Evolutionary conservation across 2,797 vertebrate species (phyloP), one percentile per base, ranked within the genome.

Genomic region (Bryconaethiops microstoma): DNA sequence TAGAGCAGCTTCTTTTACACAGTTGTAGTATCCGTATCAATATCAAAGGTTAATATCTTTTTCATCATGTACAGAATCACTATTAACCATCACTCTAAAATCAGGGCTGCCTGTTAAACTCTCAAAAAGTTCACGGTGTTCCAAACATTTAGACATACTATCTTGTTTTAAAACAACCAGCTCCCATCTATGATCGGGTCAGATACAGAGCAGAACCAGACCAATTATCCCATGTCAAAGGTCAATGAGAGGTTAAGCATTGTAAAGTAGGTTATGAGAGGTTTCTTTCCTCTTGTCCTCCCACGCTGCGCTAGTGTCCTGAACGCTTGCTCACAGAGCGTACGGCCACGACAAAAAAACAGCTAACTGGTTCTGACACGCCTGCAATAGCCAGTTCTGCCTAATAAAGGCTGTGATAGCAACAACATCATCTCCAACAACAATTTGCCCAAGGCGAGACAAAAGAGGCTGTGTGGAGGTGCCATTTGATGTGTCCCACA

Each of bases 401-500:
- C 85, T 91, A 93, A 92, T 91, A 89, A 88, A 86, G 88, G 78
- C 86, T 89, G 87, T 81, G 89, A 90, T 78, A 88, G 91, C 86
- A 89, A 88, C 88, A 90, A 90, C 90, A 93, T 92, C 89, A 89
- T 90, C 82, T 76, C 81, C 81, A 88, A 93, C 90, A 93, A 92
- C 89, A 89, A 89, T 91, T 91, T 91, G 87, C 88, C 90, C 88
- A 74, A 86, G 81, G 86, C 88, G 83, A 78, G 77, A 91, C 93
- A 93, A 93, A 92, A 87, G 90, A 91, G 90, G 80, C 88, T 87
- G 83, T 87, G 87, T 86, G 84, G 85, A 94, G 93, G 92, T 93
- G 92, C 90, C 85, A 92, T 93, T 88, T 92, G 93, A 93, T 94
- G 94, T 92, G 88, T 94, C 94, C 94, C 94, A 94, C 87, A 91